Conservation (phyloP, 2,888 invertebrate species). For the Phania funesta region DNA sequence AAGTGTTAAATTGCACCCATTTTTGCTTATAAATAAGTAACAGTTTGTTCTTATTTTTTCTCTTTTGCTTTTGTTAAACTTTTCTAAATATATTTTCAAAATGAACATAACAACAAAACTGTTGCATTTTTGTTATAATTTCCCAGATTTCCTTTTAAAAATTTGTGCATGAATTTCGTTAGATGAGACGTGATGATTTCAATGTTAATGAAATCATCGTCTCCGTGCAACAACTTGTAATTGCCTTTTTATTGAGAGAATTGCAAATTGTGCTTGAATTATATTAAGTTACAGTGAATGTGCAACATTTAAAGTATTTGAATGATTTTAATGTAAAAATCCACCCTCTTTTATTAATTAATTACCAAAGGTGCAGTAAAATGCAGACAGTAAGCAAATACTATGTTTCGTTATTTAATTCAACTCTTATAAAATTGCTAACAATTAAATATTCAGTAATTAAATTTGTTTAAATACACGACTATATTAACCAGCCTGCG, state of each 20-base stretch:
- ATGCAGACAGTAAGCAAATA: background rate
- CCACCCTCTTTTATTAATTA: background rate
- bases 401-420: background rate
- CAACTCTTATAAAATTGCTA: background rate
- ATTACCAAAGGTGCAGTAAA: background rate
- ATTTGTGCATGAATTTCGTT: slow-evolving; percentile 60
- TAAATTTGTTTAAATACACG: background rate
- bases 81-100: slow-evolving; percentile 14
- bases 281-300: slow-evolving; percentile 5
- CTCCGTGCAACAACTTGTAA: background rate
- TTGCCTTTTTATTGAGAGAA: background rate
- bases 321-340: slow-evolving; percentile 14
- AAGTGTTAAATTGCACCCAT: slow-evolving; percentile 43
- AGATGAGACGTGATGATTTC: slow-evolving; percentile 64
- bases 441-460: background rate
- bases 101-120: slow-evolving; percentile 5
- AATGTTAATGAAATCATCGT: slow-evolving; percentile 45
- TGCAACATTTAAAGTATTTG: background rate
- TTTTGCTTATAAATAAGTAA: slow-evolving; percentile 12
- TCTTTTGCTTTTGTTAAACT: background rate
- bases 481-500: too few species aligned
- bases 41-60: background rate
- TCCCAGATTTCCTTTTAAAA: background rate
- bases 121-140: background rate
- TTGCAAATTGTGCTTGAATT: slow-evolving; percentile 44